Percentiles rank a stretch among this genome's conserved stretches.
phyloP scores from a whole-genome alignment of 2,797 vertebrate species.

The Clamator glandarius region DNA sequence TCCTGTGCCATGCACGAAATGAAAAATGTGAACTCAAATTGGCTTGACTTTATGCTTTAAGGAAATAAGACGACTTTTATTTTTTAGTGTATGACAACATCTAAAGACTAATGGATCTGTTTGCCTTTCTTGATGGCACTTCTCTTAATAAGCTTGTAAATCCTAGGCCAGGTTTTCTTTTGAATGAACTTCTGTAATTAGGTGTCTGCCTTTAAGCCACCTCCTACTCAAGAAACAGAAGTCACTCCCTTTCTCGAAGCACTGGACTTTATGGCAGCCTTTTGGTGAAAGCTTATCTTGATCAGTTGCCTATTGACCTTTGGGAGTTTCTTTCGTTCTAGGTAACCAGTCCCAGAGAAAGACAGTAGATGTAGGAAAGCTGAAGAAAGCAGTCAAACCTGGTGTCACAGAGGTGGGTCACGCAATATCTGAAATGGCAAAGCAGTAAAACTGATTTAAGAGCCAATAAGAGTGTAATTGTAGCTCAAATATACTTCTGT shows the following conservation, averaged over 20 bases:
- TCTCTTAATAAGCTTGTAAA: background rate
- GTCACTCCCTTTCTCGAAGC: background rate
- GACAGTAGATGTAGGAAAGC: slow-evolving; percentile 41
- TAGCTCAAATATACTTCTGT: background rate
- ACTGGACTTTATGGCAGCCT: background rate
- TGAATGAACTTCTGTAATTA: background rate
- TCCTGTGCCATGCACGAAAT: background rate
- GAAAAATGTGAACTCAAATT: background rate
- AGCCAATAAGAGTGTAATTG: background rate
- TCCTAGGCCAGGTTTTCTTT: background rate
- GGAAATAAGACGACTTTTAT: background rate
- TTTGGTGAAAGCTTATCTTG: background rate
- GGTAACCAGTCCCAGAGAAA: slow-evolving; percentile 67
- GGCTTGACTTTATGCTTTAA: background rate
- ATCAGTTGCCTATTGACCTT: slow-evolving; percentile 12
- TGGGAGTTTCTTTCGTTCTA: slow-evolving; percentile 30
- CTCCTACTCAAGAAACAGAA: background rate
- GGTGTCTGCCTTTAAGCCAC: background rate
- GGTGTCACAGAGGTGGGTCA: slow-evolving; percentile 18
- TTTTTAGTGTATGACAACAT: background rate
- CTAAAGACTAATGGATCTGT: background rate
- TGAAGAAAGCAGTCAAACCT: slow-evolving; percentile 46
- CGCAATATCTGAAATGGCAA: background rate
- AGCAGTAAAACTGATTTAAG: background rate
- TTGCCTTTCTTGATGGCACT: background rate